Evolutionary conservation across 2,797 vertebrate genomes (phyloP).

Genomic region (Epinephelus coioides): DNA sequence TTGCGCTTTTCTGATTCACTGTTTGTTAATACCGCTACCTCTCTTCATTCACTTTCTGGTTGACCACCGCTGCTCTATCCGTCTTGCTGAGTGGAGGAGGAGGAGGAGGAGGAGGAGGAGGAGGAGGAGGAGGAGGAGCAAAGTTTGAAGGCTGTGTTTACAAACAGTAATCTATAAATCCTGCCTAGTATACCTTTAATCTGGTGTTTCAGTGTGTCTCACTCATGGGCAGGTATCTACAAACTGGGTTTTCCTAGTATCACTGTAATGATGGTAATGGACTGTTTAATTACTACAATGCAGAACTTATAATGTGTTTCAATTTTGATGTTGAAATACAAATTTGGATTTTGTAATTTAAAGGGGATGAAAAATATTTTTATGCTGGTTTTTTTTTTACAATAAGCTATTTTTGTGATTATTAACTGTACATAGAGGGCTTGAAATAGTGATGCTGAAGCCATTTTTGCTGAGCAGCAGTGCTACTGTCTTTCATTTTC

Average conservation of each 20-base stretch:
- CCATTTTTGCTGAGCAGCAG: neutral
- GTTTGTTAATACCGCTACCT: too few species aligned
- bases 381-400: neutral
- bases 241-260: neutral
- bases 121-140: too few species aligned
- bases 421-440: neutral
- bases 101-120: too few species aligned
- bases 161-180: too few species aligned
- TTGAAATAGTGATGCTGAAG: neutral
- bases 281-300: neutral
- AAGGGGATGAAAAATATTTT: neutral
- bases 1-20: too few species aligned
- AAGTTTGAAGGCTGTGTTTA: too few species aligned
- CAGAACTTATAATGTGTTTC: too few species aligned
- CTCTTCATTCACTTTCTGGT: too few species aligned
- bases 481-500: too few species aligned
- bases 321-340: neutral
- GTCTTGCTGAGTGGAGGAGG: too few species aligned
- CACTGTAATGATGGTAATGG: neutral
- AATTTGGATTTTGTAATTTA: slow-evolving; percentile 12
- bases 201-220: neutral
- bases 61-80: too few species aligned
- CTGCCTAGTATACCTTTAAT: neutral
- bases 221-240: neutral
- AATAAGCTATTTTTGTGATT: neutral